These are phyloP conservation scores for Dryobates pubescens DNA, from an alignment of 2,797 vertebrate species.

Conservation along the genomic window DNA sequence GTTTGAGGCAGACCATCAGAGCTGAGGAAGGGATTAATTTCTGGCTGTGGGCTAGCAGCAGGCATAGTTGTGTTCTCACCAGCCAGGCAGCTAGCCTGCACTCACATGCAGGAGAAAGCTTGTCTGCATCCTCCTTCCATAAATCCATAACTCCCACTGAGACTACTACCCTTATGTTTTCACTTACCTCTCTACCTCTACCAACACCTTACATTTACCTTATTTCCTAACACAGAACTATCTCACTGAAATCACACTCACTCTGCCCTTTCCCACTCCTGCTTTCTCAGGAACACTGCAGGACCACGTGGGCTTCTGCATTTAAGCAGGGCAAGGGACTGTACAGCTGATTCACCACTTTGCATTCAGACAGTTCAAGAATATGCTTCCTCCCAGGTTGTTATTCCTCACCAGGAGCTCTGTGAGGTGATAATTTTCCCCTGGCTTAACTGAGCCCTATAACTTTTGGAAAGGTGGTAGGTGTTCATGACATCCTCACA, in stretches of 20 bases:
- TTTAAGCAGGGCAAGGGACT: background rate
- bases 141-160: background rate
- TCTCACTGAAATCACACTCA: background rate
- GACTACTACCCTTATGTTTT: background rate
- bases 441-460: background rate
- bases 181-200: background rate
- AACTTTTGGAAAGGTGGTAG: background rate
- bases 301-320: background rate
- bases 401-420: background rate
- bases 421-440: background rate
- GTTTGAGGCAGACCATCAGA: background rate
- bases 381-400: accelerated
- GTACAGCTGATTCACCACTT: background rate
- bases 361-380: background rate
- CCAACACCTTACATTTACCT: background rate
- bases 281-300: background rate
- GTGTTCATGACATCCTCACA: background rate
- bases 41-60: background rate
- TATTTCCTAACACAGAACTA: background rate
- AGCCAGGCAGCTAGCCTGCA: background rate
- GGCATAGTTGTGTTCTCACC: background rate
- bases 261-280: background rate
- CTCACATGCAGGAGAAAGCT: background rate
- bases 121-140: background rate
- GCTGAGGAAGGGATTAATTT: background rate